Evolutionary conservation across 1,140 invertebrate species (phyloP), one percentile per base, ranked within the genome.

Genomic region (Gonatopus flavifemur): DNA sequence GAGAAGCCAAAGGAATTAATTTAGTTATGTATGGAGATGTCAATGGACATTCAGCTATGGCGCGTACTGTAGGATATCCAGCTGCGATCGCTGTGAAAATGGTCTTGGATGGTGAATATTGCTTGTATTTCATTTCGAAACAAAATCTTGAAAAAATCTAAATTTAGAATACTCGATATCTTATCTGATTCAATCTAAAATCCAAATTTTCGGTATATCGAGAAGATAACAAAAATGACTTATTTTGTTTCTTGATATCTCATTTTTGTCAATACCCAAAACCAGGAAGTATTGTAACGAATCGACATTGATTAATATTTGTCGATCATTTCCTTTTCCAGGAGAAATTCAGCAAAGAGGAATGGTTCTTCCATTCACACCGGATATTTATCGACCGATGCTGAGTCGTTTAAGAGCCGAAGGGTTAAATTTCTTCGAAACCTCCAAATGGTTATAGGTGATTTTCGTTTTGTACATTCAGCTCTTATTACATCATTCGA

Each of bases 61-160:
- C 96, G 1, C 88, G 92, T 64, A 97, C 94, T 13, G 98, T 99
- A 5, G 96, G 97, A 3, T 89, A 96, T 65, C 96, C 97, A 0
- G 87, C 93, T 4, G 97, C 93, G 5, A 98, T 99, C 63, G 93
- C 96, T 4, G 86, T 93, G 0, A 95, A 97, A 77, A 99, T 99
- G 97, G 84, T 99, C 21, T 79, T 98, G 4, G 93, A 97, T 77
- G 95, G 91, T 93, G 78, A 79, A 42, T n/a, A n/a, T 41, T 9
- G n/a, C n/a, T n/a, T n/a, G n/a, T n/a, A n/a, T n/a, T n/a, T n/a
- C n/a, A n/a, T n/a, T n/a, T n/a, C n/a, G n/a, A n/a, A n/a, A n/a
- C n/a, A n/a, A n/a, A n/a, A n/a, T n/a, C n/a, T n/a, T n/a, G n/a
- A n/a, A n/a, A n/a, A n/a, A n/a, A n/a, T n/a, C n/a, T n/a, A n/a